Evolutionary conservation across 1,140 invertebrate species (phyloP), one percentile per base, ranked within the genome.

Genomic region (Lepidurus arcticus): DNA sequence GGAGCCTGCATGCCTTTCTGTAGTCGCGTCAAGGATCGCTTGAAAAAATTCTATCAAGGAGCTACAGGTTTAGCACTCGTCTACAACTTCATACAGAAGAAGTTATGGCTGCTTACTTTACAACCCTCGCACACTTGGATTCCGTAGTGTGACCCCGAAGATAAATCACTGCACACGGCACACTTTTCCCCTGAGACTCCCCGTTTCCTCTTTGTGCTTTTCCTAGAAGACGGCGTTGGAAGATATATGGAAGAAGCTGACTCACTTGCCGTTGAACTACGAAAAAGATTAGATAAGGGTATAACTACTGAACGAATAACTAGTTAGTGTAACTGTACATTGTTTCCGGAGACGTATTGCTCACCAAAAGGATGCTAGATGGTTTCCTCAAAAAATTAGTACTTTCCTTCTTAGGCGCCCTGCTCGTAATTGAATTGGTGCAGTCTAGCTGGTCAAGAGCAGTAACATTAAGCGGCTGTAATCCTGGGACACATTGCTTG

Each of bases 91-190:
- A 7, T n/a, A 65, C 1, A 21, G 21, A 65, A 16, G 4, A 65
- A 65, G 13, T 13, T 21, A 21, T 65, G 16, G 16, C 53, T 47
- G 24, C 26, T n/a, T 78, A 78, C 78, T 44, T 78, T 78, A 21
- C 78, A 78, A 42, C 73, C 78, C 75, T 78, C 78, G 42, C 78
- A 78, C 9, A 45, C 78, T 13, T 44, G 26, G 16, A 78, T 44
- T n/a, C 78, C 78, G 78, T 78, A 78, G 47, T 78, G 78, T 7
- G 45, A 44, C n/a, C 78, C 78, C 42, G n/a, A 74, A 26, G 65
- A 43, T n/a, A 78, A 8, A 47, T 78, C 78, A n/a, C 73, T 74
- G 34, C 78, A 78, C 26, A 78, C 73, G 24, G 65, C n/a, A 45
- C 78, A 78, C 42, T 65, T 65, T 13, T 21, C 53, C 53, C 53